These are phyloP conservation scores for Machaerirhynchus nigripectus DNA, from an alignment of 2,113 vertebrate species.

Conservation along the genomic window DNA sequence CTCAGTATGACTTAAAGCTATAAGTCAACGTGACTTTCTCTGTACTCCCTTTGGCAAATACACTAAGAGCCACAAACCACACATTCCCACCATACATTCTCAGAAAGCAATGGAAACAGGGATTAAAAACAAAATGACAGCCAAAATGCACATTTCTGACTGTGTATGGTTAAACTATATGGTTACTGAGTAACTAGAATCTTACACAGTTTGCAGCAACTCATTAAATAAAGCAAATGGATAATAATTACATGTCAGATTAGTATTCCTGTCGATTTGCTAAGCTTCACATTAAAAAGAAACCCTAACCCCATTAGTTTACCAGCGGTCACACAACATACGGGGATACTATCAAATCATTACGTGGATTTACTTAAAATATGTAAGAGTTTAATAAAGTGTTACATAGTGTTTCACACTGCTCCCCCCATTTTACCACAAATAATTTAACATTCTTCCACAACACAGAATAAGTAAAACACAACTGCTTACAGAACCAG, in stretches of 20 bases:
- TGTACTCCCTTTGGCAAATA: background rate
- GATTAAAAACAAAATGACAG: background rate
- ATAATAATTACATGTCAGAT: background rate
- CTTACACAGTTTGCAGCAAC: background rate
- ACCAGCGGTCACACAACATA: background rate
- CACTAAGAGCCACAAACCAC: background rate
- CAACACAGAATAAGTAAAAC: background rate
- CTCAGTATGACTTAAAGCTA: background rate
- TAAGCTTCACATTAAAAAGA: background rate
- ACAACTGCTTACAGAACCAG: background rate
- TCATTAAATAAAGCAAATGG: background rate
- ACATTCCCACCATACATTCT: background rate
- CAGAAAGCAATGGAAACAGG: background rate
- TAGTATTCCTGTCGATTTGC: background rate
- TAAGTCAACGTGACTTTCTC: background rate
- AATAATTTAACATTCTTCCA: background rate
- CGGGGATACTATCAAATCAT: background rate
- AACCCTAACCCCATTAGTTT: rapidly evolving
- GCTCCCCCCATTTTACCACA: background rate
- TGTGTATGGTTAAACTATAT: background rate
- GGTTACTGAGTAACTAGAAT: background rate
- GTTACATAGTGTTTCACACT: background rate
- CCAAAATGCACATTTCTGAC: background rate
- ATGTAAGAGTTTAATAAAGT: background rate
- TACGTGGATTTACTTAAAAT: background rate